These are phyloP conservation scores for Ceratothoa steindachneri DNA, from an alignment of 2,888 invertebrate species.

Conservation along the genomic window DNA sequence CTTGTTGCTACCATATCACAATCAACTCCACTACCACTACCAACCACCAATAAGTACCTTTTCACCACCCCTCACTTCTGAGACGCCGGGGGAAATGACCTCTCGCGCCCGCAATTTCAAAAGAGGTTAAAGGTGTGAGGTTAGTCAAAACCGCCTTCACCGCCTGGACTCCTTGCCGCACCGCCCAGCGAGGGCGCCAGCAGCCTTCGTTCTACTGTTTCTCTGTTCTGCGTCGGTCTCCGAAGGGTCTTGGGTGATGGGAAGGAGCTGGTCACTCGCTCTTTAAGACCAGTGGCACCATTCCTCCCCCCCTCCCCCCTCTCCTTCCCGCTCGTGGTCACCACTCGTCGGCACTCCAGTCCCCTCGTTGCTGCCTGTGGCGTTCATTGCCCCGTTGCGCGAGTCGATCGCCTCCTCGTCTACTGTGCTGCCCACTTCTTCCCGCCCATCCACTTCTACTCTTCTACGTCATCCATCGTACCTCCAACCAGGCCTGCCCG, in stretches of 20 bases:
- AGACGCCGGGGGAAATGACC: too few relatives aligned
- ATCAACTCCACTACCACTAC: constrained; percentile 38
- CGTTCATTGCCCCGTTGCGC: constrained; percentile 27
- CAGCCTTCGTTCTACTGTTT: background rate
- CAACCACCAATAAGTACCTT: constrained; percentile 30
- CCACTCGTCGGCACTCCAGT: too few relatives aligned
- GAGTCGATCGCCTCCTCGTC: too few relatives aligned
- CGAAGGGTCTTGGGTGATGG: constrained; percentile 2
- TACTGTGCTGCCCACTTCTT: constrained; percentile 38
- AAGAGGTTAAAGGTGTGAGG: background rate
- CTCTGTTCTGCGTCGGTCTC: constrained; percentile 2
- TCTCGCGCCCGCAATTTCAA: background rate
- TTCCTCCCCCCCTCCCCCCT: background rate
- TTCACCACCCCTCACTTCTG: constrained; percentile 31
- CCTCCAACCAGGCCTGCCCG: constrained; percentile 40
- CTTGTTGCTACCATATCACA: constrained; percentile 39
- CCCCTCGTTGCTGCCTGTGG: background rate
- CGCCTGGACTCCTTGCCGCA: background rate
- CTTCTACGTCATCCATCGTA: constrained; percentile 30
- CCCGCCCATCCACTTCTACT: constrained; percentile 45
- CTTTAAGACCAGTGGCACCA: background rate
- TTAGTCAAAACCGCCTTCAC: background rate
- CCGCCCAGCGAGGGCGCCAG: background rate
- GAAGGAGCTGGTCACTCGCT: background rate
- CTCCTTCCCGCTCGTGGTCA: too few relatives aligned